These are phyloP conservation scores for Hemichromis elongatus DNA, from an alignment of 2,113 vertebrate species.

Conservation along the genomic window DNA sequence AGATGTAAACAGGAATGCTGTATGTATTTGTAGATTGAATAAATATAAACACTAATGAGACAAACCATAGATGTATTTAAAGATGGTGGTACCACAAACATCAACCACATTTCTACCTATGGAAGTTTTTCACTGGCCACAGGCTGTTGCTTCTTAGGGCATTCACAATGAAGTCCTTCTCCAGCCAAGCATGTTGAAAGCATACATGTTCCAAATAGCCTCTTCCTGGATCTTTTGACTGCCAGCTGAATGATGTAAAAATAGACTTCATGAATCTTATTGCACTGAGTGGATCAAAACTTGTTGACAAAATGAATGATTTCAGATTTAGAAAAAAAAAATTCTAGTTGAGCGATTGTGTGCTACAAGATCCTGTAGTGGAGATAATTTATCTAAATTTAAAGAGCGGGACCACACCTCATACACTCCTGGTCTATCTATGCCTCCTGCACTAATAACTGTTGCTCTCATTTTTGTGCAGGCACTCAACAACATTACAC, in stretches of 20 bases:
- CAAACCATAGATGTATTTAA: not conserved
- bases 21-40: not conserved
- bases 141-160: not conserved
- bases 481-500: not conserved
- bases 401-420: not conserved
- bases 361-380: not conserved
- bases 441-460: not conserved
- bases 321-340: not conserved
- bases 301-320: not conserved
- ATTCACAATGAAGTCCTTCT: not conserved
- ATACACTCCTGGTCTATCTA: not conserved
- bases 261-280: not conserved
- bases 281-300: not conserved
- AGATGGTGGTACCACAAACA: not conserved
- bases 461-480: not conserved
- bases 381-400: not conserved
- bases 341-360: not conserved
- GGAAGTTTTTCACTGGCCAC: not conserved
- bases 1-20: not conserved
- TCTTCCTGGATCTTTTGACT: not conserved
- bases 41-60: not conserved
- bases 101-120: not conserved
- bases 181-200: not conserved
- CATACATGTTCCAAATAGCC: not conserved
- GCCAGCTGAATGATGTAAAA: not conserved